These are phyloP conservation scores for Archips xylosteana DNA, from an alignment of 2,888 invertebrate genomes.

Conservation along the genomic window DNA sequence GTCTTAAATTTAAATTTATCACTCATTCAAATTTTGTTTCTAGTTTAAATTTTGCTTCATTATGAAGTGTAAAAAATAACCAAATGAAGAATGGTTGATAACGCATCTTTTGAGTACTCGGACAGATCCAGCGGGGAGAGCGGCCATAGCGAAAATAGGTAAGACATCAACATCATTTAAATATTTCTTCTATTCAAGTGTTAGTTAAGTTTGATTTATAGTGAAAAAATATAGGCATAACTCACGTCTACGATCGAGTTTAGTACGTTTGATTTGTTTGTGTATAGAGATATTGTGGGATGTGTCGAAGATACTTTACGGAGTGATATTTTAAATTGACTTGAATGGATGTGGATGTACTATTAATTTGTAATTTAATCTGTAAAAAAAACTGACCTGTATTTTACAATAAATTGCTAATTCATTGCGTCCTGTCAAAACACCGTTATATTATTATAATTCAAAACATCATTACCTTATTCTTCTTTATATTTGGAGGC, in stretches of 20 bases:
- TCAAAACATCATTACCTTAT: background rate
- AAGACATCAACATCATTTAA: conserved; percentile 50
- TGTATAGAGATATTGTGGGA: background rate
- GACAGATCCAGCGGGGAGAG: conserved; percentile 76
- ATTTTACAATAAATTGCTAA: background rate
- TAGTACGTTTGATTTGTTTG: background rate
- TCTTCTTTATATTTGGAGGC: background rate
- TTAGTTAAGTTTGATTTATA: no score
- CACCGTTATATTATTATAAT: background rate
- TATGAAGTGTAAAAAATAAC: conserved; percentile 25
- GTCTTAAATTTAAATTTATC: no score
- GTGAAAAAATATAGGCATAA: no score
- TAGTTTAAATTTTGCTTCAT: background rate
- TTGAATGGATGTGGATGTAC: background rate
- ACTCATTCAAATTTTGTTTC: conserved; percentile 3
- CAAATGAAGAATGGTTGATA: conserved; percentile 72
- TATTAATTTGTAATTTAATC: background rate
- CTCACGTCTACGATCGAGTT: no score
- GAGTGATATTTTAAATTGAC: no score
- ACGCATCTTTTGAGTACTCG: conserved; percentile 77
- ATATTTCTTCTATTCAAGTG: no score
- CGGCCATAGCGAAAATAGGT: conserved; percentile 58
- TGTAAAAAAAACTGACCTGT: background rate
- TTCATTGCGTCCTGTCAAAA: background rate
- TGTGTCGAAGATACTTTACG: no score